Evolutionary conservation across 1,140 invertebrate species (phyloP), one percentile per base, ranked within the genome.

Genomic region (Batillaria attramentaria): DNA sequence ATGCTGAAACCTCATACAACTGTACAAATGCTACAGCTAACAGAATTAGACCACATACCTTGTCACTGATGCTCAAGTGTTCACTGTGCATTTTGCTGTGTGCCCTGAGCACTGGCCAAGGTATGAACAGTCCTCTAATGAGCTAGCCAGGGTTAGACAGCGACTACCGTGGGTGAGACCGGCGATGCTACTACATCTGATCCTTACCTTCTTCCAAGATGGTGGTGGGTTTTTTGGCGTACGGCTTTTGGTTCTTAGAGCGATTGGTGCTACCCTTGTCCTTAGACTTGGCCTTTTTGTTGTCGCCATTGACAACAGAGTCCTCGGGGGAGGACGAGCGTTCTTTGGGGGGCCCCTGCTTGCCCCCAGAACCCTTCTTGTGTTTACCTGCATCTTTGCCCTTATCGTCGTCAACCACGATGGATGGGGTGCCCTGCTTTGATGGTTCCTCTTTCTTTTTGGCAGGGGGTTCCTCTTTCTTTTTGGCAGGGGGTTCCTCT

Each of bases 201-300:
- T 65, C 68, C 84, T 84, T 85, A 87, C 86, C 87, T 86, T 88
- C 87, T 79, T 89, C 87, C 28, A 88, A 78, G 42, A 89, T 89
- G 28, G 87, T 88, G 35, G 87, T 86, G 35, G 87, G 87, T 79
- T 85, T 81, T 74, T 87, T 88, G 60, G 70, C 50, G 73, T 89
- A 89, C 8, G 83, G 37, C 78, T 82, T 86, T 76, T 78, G 82
- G 82, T 85, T 84, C 65, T 46, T n/a, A 43, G 54, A 72, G 35
- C 46, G 43, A 24, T 57, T 41, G 77, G 77, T 31, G 72, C 39
- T 43, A 37, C 41, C 31, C 57, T 79, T 79, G 62, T 60, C 81
- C 54, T 79, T 78, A 33, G 18, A 35, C 69, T 80, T 78, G 37
- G 18, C 42, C 69, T 80, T 83, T 33, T 39, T 76, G 54, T 39